These are phyloP conservation scores for Hyperopisus bebe DNA, from an alignment of 2,113 vertebrate genomes.

Conservation along the genomic window DNA sequence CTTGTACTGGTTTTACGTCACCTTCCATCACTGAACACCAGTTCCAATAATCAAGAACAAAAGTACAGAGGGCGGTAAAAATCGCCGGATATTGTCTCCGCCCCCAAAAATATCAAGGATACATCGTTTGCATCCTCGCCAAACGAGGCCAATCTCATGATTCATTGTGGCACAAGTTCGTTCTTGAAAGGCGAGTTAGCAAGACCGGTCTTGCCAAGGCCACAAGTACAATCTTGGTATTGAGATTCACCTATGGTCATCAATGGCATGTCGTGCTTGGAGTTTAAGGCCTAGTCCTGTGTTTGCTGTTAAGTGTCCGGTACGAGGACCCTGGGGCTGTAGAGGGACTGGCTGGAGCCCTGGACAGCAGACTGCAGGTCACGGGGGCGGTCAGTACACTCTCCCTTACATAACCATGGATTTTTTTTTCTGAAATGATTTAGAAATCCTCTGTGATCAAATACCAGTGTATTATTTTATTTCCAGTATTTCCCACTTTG, in stretches of 20 bases:
- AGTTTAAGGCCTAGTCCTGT: background rate
- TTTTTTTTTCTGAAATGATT: background rate
- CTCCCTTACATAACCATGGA: background rate
- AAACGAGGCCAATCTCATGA: too few relatives aligned
- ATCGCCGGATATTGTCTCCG: too few relatives aligned
- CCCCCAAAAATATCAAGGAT: too few relatives aligned
- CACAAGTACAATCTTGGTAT: too few relatives aligned
- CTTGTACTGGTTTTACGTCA: too few relatives aligned
- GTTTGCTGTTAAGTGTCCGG: slow-evolving; percentile 47
- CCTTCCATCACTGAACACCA: too few relatives aligned
- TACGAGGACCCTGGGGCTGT: slow-evolving; percentile 66
- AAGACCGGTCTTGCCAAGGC: too few relatives aligned
- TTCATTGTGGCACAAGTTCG: too few relatives aligned
- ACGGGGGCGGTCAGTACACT: slow-evolving; percentile 55
- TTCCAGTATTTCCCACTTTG: background rate
- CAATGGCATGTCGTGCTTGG: background rate
- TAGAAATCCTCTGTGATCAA: background rate
- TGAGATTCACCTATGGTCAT: background rate
- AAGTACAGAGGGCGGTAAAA: too few relatives aligned
- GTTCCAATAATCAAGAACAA: too few relatives aligned
- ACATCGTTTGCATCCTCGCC: too few relatives aligned
- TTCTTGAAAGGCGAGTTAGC: too few relatives aligned
- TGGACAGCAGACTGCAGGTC: slow-evolving; percentile 64
- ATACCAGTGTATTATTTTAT: background rate
- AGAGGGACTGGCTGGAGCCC: slow-evolving; percentile 61